A percentile compares a stretch with the other conserved stretches of the same genome.
Evolutionary conservation across 2,797 vertebrate species (phyloP).

Genomic region (Borostomias antarcticus): DNA sequence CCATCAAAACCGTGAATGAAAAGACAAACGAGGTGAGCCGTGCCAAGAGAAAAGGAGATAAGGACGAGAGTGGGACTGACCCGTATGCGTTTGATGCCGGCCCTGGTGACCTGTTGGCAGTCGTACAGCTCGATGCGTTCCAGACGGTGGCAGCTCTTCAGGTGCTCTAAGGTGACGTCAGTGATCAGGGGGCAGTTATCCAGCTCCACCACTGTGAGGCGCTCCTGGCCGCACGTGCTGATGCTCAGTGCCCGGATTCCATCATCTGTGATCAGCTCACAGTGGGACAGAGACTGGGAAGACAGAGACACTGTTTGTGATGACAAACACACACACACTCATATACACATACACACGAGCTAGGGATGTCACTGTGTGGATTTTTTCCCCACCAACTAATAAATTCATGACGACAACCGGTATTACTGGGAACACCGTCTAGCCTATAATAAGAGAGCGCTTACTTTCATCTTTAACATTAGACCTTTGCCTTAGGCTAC

Average conservation of each 20-base stretch:
- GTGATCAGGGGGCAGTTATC: conserved; percentile 94
- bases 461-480: no score
- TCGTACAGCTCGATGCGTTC: conserved; percentile 92
- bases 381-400: no score
- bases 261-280: conserved; percentile 90
- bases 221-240: conserved; percentile 87
- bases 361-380: no score
- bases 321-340: not conserved
- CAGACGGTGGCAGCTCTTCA: conserved; percentile 88
- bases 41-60: no score
- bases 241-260: conserved; percentile 90
- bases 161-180: conserved; percentile 86
- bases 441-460: no score
- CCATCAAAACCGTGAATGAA: not conserved
- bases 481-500: no score
- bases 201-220: conserved; percentile 86
- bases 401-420: no score
- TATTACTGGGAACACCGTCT: no score
- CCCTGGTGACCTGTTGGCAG: conserved; percentile 91
- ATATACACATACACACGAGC: conserved; percentile 2
- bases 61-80: conserved; percentile 61
- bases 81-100: conserved; percentile 91
- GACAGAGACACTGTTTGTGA: conserved; percentile 48
- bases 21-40: not conserved
- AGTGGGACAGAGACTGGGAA: conserved; percentile 88